Conservation (phyloP, 2,113 vertebrate genomes). For the Brachionichthys hirsutus region DNA sequence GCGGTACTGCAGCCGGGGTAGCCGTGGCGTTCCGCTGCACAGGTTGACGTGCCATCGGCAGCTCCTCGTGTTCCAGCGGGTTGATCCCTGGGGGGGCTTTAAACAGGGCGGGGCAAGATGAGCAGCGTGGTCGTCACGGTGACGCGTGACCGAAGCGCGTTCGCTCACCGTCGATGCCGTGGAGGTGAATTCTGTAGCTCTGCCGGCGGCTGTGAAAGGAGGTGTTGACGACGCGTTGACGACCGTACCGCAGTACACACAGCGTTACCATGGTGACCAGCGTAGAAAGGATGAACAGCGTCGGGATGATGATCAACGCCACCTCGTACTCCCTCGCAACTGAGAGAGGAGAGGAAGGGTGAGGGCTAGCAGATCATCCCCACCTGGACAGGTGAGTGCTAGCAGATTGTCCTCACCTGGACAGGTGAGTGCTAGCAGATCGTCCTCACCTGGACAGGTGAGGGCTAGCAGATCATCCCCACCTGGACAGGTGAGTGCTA, state of each 20-base stretch:
- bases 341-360: slow-evolving; percentile 21
- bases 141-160: too few species aligned
- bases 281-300: slow-evolving; percentile 57
- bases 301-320: slow-evolving; percentile 73
- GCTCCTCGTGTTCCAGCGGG: slow-evolving; percentile 73
- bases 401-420: too few species aligned
- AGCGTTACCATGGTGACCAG: slow-evolving; percentile 40
- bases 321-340: slow-evolving; percentile 44
- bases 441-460: too few species aligned
- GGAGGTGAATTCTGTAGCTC: slow-evolving; percentile 46
- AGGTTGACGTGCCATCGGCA: slow-evolving; percentile 61
- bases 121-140: neutral
- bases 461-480: too few species aligned
- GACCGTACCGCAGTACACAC: slow-evolving; percentile 32
- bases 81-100: slow-evolving; percentile 75
- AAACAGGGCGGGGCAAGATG: neutral
- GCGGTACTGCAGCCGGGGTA: slow-evolving; percentile 13
- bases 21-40: slow-evolving; percentile 11
- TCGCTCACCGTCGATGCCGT: slow-evolving; percentile 72
- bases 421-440: too few species aligned
- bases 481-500: too few species aligned
- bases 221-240: fast-evolving
- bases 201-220: slow-evolving; percentile 2
- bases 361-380: neutral
- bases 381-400: too few species aligned